Evolutionary conservation across 2,797 vertebrate genomes (phyloP).

Genomic region (Sparidentex hasta): DNA sequence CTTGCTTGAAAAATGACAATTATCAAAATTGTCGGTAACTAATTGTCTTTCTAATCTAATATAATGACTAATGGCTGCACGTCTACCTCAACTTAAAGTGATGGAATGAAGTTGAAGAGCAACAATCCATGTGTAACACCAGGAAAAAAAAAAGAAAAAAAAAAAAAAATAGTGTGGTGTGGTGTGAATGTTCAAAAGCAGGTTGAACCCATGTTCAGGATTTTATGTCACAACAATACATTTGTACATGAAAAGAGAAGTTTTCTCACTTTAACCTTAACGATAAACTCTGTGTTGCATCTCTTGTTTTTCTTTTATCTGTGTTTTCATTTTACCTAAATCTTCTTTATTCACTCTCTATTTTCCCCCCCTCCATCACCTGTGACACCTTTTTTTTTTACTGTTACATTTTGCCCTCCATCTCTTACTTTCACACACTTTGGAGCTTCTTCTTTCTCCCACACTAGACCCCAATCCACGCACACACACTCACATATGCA

Average conservation of each 20-base stretch:
- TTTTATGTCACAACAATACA: neutral
- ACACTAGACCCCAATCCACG: slow-evolving; percentile 12
- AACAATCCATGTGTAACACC: neutral
- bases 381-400: slow-evolving; percentile 37
- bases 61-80: no score
- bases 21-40: no score
- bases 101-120: neutral
- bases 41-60: no score
- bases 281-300: neutral
- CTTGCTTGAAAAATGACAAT: no score
- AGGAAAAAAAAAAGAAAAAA: neutral
- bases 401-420: slow-evolving; percentile 44
- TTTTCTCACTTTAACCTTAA: neutral
- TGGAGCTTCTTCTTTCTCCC: slow-evolving; percentile 56
- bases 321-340: slow-evolving; percentile 4
- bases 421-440: slow-evolving; percentile 39
- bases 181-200: neutral
- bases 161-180: neutral
- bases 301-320: neutral
- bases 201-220: neutral
- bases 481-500: neutral
- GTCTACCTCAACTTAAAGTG: neutral
- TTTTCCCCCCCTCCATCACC: slow-evolving; percentile 44
- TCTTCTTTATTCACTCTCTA: neutral
- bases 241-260: neutral